These are phyloP conservation scores for Moxostoma hubbsi DNA, from an alignment of 2,797 vertebrate genomes.

Conservation along the genomic window DNA sequence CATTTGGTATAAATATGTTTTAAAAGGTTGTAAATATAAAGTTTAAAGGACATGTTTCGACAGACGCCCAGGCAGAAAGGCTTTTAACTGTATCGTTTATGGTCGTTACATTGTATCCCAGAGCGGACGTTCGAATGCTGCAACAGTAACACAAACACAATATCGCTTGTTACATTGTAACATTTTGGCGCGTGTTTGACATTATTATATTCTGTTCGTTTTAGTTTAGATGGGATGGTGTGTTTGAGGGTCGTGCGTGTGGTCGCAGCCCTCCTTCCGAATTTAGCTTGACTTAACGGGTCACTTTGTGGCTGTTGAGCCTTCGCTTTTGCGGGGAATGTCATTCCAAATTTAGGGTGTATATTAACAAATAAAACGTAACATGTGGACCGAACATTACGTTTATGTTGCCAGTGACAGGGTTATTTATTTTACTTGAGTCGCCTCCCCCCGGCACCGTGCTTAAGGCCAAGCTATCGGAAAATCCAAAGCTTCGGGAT, in stretches of 20 bases:
- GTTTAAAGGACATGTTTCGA: constrained; percentile 14
- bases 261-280: constrained; percentile 12
- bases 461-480: constrained; percentile 22
- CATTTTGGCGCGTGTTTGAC: neutral
- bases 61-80: constrained; percentile 15
- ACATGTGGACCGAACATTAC: neutral
- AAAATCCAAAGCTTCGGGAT: constrained; percentile 15
- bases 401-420: neutral
- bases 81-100: constrained; percentile 1
- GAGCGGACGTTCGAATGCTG: neutral
- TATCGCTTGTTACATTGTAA: neutral
- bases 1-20: neutral
- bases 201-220: neutral
- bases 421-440: constrained; percentile 10
- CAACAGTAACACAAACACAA: neutral
- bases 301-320: neutral
- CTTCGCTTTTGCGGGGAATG: neutral
- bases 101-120: neutral
- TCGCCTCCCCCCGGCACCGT: constrained; percentile 33
- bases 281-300: constrained; percentile 11
- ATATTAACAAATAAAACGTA: neutral
- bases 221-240: constrained; percentile 19
- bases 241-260: constrained; percentile 24
- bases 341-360: neutral
- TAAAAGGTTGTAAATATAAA: neutral